Evolutionary conservation across 2,113 vertebrate genomes (phyloP).

Genomic region (Notiomystis cincta): DNA sequence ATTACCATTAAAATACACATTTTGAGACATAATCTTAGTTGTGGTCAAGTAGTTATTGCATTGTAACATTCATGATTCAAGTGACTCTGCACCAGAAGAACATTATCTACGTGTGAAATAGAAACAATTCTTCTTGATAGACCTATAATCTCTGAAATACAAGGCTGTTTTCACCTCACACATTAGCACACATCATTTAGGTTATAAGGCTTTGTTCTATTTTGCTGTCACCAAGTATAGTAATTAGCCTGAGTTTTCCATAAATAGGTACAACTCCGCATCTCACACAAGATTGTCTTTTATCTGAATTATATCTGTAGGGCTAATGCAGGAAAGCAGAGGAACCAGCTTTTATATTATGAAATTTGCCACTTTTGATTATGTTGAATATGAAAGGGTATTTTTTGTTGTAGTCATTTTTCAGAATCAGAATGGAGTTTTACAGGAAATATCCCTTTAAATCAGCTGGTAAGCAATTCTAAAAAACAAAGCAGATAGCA

Average conservation of each 20-base stretch:
- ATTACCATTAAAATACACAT: background rate
- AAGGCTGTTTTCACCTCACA: background rate
- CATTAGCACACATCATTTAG: background rate
- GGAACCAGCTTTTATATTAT: background rate
- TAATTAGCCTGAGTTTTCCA: background rate
- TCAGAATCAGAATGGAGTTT: background rate
- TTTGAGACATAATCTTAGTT: background rate
- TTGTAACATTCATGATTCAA: background rate
- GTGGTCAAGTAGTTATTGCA: background rate
- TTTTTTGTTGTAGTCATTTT: background rate
- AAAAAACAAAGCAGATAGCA: background rate
- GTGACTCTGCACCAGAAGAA: background rate
- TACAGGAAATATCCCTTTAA: background rate
- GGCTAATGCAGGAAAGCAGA: background rate
- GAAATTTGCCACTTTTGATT: background rate
- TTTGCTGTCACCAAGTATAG: background rate
- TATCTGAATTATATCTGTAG: background rate
- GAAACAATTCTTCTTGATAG: background rate
- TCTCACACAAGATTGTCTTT: background rate
- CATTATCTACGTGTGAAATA: background rate
- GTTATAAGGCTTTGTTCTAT: background rate
- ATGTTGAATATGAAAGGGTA: background rate
- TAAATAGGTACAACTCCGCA: background rate
- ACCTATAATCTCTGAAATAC: background rate
- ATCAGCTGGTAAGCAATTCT: background rate